Conservation (phyloP, 2,113 vertebrate species). For the Myiozetetes cayanensis region DNA sequence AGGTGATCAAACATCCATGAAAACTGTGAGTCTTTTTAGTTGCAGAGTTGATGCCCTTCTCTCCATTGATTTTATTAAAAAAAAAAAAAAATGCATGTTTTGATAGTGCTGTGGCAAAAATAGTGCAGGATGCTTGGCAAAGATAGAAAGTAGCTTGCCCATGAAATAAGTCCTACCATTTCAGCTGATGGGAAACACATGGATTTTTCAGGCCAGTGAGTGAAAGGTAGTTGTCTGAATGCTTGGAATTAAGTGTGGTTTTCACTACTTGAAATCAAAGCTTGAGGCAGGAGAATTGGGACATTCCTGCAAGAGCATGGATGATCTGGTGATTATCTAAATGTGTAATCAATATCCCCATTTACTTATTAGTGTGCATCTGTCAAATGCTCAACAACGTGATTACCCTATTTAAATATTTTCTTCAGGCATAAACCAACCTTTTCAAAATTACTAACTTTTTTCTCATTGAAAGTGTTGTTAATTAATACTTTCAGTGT, state of each 20-base stretch:
- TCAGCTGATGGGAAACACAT: fast-evolving
- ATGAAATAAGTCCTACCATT: background rate
- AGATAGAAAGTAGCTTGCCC: background rate
- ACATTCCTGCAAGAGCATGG: background rate
- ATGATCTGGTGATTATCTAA: background rate
- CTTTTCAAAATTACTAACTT: conserved; percentile 37
- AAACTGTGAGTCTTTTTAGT: background rate
- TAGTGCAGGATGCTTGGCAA: background rate
- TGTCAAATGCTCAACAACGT: conserved; percentile 1
- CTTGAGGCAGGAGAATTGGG: background rate
- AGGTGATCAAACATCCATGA: background rate
- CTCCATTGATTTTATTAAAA: background rate
- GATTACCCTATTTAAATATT: conserved; percentile 19
- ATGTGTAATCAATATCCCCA: background rate
- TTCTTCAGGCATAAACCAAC: conserved; percentile 34
- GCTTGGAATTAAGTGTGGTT: background rate
- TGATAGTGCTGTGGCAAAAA: background rate
- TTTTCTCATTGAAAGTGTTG: conserved; percentile 28
- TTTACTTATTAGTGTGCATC: background rate
- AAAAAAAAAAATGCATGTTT: background rate
- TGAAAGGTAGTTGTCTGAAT: fast-evolving
- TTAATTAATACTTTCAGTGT: conserved; percentile 58
- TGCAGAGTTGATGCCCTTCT: background rate
- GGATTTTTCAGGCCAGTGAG: background rate
- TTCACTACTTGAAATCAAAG: background rate